phyloP scores from a whole-genome alignment of 1,140 invertebrate species.

The Bombyx mandarina region DNA sequence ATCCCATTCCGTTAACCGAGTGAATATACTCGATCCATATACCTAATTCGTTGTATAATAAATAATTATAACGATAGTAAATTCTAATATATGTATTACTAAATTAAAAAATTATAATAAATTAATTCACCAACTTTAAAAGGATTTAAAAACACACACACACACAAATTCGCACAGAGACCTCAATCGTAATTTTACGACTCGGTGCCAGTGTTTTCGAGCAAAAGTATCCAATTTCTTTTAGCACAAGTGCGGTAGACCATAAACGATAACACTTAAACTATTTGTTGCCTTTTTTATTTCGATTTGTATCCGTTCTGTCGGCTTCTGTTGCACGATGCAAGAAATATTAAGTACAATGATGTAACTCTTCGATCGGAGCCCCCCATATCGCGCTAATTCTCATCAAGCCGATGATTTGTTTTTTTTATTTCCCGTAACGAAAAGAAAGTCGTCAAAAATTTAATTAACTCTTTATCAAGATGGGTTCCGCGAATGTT shows the following conservation, averaged over 20 bases:
- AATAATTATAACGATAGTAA: too few species aligned
- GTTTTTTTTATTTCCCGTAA: conserved; percentile 22
- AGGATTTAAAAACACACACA: too few species aligned
- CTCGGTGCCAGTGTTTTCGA: conserved; percentile 42
- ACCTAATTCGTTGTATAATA: too few species aligned
- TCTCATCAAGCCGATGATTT: conserved; percentile 14
- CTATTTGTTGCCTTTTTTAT: conserved; percentile 27
- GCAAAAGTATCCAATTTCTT: conserved; percentile 52
- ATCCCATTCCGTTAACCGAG: too few species aligned
- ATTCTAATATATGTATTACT: too few species aligned
- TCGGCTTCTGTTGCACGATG: conserved; percentile 14
- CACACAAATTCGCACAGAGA: not conserved
- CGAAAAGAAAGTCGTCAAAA: conserved; percentile 48
- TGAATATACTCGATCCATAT: too few species aligned
- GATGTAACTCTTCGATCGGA: conserved; percentile 18
- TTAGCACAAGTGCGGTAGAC: conserved; percentile 35
- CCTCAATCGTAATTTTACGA: conserved; percentile 41
- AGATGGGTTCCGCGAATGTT: conserved; percentile 28
- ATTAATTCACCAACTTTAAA: too few species aligned
- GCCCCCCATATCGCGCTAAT: conserved; percentile 4
- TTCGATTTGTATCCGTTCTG: conserved; percentile 19
- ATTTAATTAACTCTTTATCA: conserved; percentile 45
- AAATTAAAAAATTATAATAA: too few species aligned
- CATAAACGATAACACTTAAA: conserved; percentile 38
- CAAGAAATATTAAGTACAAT: conserved; percentile 11